Conservation (phyloP, 2,888 invertebrate species). For the Eupithecia dodoneata region DNA sequence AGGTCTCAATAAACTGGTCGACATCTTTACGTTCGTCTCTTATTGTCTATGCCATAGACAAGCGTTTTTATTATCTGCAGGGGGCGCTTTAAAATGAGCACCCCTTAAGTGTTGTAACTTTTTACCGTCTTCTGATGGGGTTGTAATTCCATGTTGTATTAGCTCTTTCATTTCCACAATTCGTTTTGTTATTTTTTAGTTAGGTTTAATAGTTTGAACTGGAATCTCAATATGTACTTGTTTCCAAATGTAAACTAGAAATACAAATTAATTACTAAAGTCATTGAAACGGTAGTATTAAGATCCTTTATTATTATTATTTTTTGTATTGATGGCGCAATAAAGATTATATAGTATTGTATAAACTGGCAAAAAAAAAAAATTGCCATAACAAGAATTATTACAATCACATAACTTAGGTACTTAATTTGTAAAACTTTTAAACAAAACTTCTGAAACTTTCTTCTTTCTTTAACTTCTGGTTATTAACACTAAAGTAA, state of each 20-base stretch:
- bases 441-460: no score
- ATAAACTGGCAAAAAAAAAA: no score
- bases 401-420: no score
- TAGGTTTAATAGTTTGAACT: not conserved
- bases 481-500: no score
- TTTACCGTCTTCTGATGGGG: conserved; percentile 61
- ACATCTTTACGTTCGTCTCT: conserved; percentile 69
- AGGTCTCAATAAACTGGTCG: conserved; percentile 54
- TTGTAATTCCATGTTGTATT: conserved; percentile 56
- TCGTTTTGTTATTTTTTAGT: conserved; percentile 24
- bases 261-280: no score
- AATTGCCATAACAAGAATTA: no score
- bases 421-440: no score
- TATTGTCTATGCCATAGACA: conserved; percentile 80
- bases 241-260: not conserved
- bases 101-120: conserved; percentile 76
- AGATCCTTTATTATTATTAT: no score
- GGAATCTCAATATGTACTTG: not conserved
- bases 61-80: conserved; percentile 82
- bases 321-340: no score
- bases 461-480: no score
- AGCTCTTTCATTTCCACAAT: conserved; percentile 42
- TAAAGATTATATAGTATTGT: no score
- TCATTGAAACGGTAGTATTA: no score
- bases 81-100: conserved; percentile 72